phyloP scores from a whole-genome alignment of 2,113 vertebrate species.

The Pimephales promelas region DNA sequence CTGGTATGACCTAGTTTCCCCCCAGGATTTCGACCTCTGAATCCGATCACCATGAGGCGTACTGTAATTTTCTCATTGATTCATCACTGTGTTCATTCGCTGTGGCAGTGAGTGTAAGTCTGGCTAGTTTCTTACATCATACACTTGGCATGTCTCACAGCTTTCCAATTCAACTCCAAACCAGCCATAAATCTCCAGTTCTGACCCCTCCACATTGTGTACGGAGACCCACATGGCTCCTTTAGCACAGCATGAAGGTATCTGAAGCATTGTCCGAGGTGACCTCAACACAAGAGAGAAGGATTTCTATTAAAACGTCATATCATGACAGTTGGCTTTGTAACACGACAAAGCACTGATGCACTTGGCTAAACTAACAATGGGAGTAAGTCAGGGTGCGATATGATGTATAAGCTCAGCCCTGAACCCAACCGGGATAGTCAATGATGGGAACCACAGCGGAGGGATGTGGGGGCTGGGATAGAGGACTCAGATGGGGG shows the following conservation, averaged over 20 bases:
- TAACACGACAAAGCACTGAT: conserved; percentile 24
- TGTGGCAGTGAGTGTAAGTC: background rate
- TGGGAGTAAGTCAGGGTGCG: background rate
- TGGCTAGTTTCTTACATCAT: conserved; percentile 19
- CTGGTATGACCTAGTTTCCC: background rate
- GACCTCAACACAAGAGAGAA: conserved; percentile 31
- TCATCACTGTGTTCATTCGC: conserved; percentile 15
- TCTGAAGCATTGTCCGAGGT: conserved; percentile 47
- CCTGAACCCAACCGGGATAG: conserved; percentile 60
- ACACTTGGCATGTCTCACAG: background rate
- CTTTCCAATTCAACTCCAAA: conserved; percentile 21
- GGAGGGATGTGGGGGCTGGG: conserved; percentile 18
- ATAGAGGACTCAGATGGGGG: conserved; percentile 55
- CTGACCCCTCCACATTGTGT: conserved; percentile 7
- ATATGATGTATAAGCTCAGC: conserved; percentile 71
- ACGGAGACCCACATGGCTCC: background rate
- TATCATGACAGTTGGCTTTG: conserved; percentile 34
- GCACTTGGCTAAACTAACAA: conserved; percentile 36
- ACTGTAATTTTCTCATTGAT: conserved; percentile 15
- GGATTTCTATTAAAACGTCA: conserved; percentile 40
- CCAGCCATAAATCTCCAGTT: conserved; percentile 32
- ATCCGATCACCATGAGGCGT: conserved; percentile 7
- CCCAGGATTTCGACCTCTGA: background rate
- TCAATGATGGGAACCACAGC: conserved; percentile 59
- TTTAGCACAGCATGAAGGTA: conserved; percentile 29